Percentiles rank a stretch among this genome's conserved stretches.
These are phyloP conservation scores for Campoletis raptor DNA, from an alignment of 2,888 invertebrate species.

Conservation along the genomic window DNA sequence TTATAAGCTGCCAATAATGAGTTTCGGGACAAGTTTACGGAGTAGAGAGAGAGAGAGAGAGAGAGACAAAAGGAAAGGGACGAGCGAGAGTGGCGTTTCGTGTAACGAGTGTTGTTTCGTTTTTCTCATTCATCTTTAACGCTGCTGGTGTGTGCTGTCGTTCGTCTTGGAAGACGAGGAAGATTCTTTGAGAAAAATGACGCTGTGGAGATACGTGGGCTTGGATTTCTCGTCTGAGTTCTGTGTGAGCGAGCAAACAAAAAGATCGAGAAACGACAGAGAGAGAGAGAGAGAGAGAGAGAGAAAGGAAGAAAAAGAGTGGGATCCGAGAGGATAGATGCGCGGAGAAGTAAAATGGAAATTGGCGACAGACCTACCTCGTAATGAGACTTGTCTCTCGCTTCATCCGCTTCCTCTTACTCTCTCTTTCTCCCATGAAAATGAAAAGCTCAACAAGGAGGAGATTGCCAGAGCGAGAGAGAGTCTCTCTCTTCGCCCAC, in stretches of 20 bases:
- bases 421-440: slow-evolving; percentile 39
- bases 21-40: background rate
- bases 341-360: slow-evolving; percentile 61
- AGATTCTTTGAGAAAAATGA: slow-evolving; percentile 66
- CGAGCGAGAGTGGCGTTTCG: slow-evolving; percentile 65
- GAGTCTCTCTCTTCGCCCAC: slow-evolving; percentile 30
- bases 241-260: slow-evolving; percentile 44
- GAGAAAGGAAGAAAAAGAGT: slow-evolving; percentile 45
- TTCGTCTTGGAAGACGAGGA: slow-evolving; percentile 45
- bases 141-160: slow-evolving; percentile 7
- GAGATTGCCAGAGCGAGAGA: slow-evolving; percentile 8
- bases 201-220: slow-evolving; percentile 57
- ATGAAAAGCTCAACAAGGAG: slow-evolving; percentile 36
- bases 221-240: slow-evolving; percentile 46
- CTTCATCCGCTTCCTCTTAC: slow-evolving; percentile 31
- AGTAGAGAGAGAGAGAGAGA: slow-evolving; percentile 10
- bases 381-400: slow-evolving; percentile 62
- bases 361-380: slow-evolving; percentile 63
- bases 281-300: slow-evolving; percentile 3
- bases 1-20: slow-evolving; percentile 18
- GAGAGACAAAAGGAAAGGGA: background rate
- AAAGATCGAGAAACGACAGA: slow-evolving; percentile 40
- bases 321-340: slow-evolving; percentile 32
- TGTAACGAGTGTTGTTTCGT: slow-evolving; percentile 49
- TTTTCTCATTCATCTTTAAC: slow-evolving; percentile 44